Conservation (phyloP, 2,888 invertebrate genomes). For the Apamea sordens region DNA sequence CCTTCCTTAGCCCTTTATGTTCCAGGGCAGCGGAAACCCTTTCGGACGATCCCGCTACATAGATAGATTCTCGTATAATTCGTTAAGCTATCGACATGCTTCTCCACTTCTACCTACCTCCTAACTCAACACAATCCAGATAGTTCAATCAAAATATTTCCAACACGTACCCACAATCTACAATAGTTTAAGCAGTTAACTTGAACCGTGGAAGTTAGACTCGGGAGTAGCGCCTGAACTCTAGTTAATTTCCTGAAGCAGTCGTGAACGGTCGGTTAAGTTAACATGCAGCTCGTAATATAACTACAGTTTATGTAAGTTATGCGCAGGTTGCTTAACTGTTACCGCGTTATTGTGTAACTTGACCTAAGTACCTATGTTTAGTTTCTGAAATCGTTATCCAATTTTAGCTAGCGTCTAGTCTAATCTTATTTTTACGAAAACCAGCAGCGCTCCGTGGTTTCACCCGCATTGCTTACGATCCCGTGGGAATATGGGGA, state of each 20-base stretch:
- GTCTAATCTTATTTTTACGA: too few relatives aligned
- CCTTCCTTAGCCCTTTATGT: too few relatives aligned
- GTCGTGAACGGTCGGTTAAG: constrained; percentile 22
- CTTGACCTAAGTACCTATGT: not conserved
- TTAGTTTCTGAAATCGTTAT: not conserved
- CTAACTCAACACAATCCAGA: not conserved
- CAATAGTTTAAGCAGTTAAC: constrained; percentile 30
- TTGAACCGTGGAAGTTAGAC: constrained; percentile 21
- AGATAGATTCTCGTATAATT: too few relatives aligned
- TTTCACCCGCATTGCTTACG: too few relatives aligned
- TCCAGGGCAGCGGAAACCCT: too few relatives aligned
- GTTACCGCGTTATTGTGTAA: not conserved
- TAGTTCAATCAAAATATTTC: not conserved
- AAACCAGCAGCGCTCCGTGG: too few relatives aligned
- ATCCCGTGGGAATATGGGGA: too few relatives aligned
- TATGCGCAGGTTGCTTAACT: constrained; percentile 27
- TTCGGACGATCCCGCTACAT: too few relatives aligned
- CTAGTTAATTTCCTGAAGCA: constrained; percentile 50
- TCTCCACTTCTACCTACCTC: too few relatives aligned
- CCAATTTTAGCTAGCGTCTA: not conserved
- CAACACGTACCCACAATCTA: not conserved
- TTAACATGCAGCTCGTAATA: constrained; percentile 32
- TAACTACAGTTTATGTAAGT: constrained; percentile 37
- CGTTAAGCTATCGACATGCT: too few relatives aligned
- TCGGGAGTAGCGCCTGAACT: constrained; percentile 19